Evolutionary conservation across 1,140 invertebrate species (phyloP), one percentile per base, ranked within the genome.

Genomic region (Streblospio benedicti): DNA sequence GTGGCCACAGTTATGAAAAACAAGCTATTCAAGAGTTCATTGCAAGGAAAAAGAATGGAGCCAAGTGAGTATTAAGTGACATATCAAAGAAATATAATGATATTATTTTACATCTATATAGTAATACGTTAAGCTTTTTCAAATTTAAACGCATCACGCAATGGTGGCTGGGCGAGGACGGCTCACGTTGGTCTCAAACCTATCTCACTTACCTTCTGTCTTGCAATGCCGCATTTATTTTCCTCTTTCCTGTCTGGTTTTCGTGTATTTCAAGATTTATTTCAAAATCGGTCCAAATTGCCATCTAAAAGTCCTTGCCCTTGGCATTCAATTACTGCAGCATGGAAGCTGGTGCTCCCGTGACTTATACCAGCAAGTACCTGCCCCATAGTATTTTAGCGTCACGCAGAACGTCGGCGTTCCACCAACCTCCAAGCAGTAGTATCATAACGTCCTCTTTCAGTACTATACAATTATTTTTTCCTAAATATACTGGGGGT

Each of bases 1-100:
- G 60, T 51, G 28, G 33, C 4, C 60, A 62, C 55, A 62, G 57
- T 31, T 62, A 62, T 38, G 60, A 62, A 55, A 62, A 57, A 38
- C 27, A 28, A 14, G 60, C 54, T 38, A 62, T 62, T 51, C 55
- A 45, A 14, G 60, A 62, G 44, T 62, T 62, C 53, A 58, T 62
- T 6, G 12, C 41, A 4, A 28, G 47, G 20, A 62, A 62, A 55
- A 62, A 62, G 28, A 55, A 55, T 16, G 57, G 38, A 41, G 60
- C 60, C 23, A 62, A 51, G 60, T 62, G 16, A 57, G 55, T 57
- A 5, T 23, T 23, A 53, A 4, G 0, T 16, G 14, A 2, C 23
- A 6, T 16, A 12, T 9, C 25, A 28, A 9, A 0, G 20, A 45
- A 20, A 0, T 14, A 30, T 43, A 18, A 1, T 1, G 18, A 6